Conservation (phyloP, 2,888 invertebrate species). For the Spatulosminthurus flaviceps region DNA sequence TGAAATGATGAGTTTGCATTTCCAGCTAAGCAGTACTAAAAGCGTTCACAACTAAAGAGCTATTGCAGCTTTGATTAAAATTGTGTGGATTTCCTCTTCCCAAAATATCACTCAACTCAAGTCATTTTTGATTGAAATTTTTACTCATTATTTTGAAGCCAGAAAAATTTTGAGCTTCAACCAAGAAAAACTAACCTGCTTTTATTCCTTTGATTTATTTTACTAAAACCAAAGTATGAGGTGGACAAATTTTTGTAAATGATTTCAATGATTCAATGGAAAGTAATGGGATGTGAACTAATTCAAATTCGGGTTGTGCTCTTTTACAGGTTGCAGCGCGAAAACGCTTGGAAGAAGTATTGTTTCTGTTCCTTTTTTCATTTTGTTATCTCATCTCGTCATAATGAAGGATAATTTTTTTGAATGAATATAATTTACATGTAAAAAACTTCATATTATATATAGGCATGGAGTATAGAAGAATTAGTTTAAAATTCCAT, state of each 20-base stretch:
- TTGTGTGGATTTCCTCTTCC: too few species aligned
- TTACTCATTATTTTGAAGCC: too few species aligned
- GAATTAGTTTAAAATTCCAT: background rate
- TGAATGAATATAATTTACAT: conserved; percentile 12
- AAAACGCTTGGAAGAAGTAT: conserved; percentile 69
- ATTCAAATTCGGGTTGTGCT: conserved; percentile 65
- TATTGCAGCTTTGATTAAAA: too few species aligned
- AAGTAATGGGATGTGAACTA: conserved; percentile 6
- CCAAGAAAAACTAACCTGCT: too few species aligned
- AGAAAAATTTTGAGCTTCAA: too few species aligned
- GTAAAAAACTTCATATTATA: background rate
- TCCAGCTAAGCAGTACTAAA: too few species aligned
- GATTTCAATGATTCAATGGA: background rate
- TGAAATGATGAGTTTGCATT: too few species aligned
- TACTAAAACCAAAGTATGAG: too few species aligned
- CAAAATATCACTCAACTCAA: too few species aligned
- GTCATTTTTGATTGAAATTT: too few species aligned
- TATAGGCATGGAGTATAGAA: background rate
- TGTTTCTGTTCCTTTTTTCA: conserved; percentile 46
- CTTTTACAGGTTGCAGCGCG: conserved; percentile 82
- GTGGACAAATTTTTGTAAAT: background rate
- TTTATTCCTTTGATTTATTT: too few species aligned
- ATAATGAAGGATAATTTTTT: background rate
- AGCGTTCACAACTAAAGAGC: too few species aligned
- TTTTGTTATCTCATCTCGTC: background rate